Base-by-base conservation (phyloP, 2,113 vertebrate genomes). In the Dascyllus trimaculatus region DNA sequence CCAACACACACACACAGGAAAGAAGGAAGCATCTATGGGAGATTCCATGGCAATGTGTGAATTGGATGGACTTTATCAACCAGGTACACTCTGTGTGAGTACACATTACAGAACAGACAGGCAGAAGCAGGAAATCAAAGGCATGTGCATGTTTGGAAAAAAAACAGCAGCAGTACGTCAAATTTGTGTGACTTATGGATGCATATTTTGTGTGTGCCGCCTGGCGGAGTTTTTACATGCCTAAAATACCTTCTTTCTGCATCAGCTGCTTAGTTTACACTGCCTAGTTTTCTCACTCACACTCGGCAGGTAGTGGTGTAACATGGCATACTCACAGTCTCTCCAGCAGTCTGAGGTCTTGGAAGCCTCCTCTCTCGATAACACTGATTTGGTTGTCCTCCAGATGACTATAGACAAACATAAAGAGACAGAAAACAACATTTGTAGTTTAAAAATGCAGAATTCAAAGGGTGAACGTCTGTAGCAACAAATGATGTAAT, bases 361-460 rank as follows among this genome's bases (percentile, higher is more conserved):
- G 97, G 92, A 99, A 99, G 18, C 98, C 96, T 91, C 98, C 98
- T 93, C 98, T 95, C 93, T 99, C 98, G 2, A 99, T 96, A 76
- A 97, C 91, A 38, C 94, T 99, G 92, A 99, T 96, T 86, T 99
- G 98, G 94, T 99, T 99, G 89, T 99, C 97, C 94, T 98, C 97
- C 94, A 99, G 95, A 87, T 99, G 98, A 54, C 98, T 99, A 84
- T 3, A 61, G 48, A 82, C 35, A 89, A 61, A 90, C 24, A 85
- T 43, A 60, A 56, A 25, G n/a, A 62, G 26, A 24, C 32, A 21
- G 19, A 51, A 51, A 56, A 29, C 14, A 59, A 22, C 19, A 60
- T 48, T 62, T 58, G 32, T 22, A 59, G 56, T 74, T 19, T 19
- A 54, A 4, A 53, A 58, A 38, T 45, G n/a, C 6, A 35, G 4